These are phyloP conservation scores for Dermochelys coriacea DNA, from an alignment of 2,797 vertebrate genomes.

Conservation along the genomic window DNA sequence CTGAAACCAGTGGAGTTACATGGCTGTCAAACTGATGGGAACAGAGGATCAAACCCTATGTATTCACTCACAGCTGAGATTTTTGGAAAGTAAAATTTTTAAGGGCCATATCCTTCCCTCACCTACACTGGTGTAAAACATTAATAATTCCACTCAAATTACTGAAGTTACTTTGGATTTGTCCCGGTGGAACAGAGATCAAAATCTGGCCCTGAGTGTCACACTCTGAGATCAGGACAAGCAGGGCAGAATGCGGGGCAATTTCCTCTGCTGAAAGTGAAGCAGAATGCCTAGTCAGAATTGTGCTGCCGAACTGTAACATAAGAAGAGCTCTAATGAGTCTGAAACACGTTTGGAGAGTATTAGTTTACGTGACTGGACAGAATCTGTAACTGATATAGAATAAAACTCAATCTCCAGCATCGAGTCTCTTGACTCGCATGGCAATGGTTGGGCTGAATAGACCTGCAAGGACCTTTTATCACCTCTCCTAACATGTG, in stretches of 20 bases:
- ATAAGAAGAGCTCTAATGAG: conserved; percentile 61
- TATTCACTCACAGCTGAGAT: neutral
- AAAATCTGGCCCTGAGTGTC: neutral
- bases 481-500: conserved; percentile 18
- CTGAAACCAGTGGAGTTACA: neutral
- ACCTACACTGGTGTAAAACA: neutral
- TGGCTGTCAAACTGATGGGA: neutral
- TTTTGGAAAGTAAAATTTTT: neutral
- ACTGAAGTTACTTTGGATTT: neutral
- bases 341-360: conserved; percentile 27
- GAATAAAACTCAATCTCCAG: conserved; percentile 41
- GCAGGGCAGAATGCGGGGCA: neutral
- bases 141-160: neutral
- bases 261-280: neutral
- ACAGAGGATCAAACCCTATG: neutral
- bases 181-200: neutral
- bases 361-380: conserved; percentile 65
- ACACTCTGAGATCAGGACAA: accelerated
- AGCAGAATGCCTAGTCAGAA: neutral
- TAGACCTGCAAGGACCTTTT: conserved; percentile 36
- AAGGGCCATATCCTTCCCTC: neutral
- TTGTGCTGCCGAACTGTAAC: conserved; percentile 45
- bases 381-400: conserved; percentile 65
- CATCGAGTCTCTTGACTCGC: conserved; percentile 44
- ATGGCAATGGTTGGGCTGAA: conserved; percentile 7